These are phyloP conservation scores for Ia io DNA, from an alignment of 2,113 vertebrate genomes.

Conservation along the genomic window DNA sequence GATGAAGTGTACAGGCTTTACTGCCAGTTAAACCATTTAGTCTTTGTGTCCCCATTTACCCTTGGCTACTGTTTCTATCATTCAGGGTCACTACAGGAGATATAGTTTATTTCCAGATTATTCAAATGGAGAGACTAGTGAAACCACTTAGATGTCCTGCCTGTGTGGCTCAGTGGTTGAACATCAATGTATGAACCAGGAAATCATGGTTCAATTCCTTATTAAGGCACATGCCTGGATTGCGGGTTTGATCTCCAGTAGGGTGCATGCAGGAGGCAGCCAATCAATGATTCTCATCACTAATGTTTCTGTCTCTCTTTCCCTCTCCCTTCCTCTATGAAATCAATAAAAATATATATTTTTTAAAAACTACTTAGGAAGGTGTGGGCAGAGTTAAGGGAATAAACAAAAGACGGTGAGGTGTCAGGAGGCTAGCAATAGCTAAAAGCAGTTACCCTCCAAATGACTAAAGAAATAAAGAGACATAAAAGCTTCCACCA, in stretches of 20 bases:
- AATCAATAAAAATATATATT: too few relatives aligned
- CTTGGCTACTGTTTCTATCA: neutral
- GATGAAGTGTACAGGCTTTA: neutral
- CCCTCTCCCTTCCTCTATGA: too few relatives aligned
- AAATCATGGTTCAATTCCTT: too few relatives aligned
- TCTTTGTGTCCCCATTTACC: neutral
- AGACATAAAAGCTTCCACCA: neutral
- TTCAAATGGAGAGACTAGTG: neutral
- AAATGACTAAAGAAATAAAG: neutral
- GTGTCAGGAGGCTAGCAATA: neutral
- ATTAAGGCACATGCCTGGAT: too few relatives aligned
- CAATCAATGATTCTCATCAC: too few relatives aligned
- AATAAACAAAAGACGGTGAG: neutral
- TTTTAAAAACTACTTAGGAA: neutral
- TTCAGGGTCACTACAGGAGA: neutral
- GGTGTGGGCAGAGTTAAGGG: neutral
- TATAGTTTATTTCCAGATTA: neutral
- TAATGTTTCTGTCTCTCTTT: too few relatives aligned
- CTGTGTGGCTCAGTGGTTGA: too few relatives aligned
- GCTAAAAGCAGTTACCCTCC: neutral
- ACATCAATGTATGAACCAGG: too few relatives aligned
- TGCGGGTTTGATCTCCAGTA: too few relatives aligned
- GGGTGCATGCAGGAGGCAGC: too few relatives aligned
- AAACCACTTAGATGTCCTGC: neutral
- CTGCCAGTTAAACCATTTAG: neutral